Base-by-base conservation (phyloP, 35 echinoderm and acorn worm species). In the Patiria miniata region DNA sequence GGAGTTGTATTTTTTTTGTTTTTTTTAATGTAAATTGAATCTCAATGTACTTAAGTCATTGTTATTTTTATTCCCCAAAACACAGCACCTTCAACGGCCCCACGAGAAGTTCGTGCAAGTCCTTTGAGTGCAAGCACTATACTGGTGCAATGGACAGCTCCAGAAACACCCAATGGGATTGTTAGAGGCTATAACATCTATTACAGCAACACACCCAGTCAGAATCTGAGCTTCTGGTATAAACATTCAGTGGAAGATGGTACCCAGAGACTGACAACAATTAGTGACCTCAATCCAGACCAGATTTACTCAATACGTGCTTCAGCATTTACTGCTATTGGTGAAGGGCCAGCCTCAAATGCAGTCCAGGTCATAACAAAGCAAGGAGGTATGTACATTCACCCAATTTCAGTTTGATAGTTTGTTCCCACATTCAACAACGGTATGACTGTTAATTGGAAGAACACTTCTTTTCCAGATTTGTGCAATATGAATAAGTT, bases 51-150 rank as follows among this genome's bases (percentile, higher is more conserved):
- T n/a, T n/a, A n/a, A n/a, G n/a, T n/a, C n/a, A n/a, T n/a, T n/a
- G n/a, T n/a, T n/a, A n/a, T n/a, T n/a, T n/a, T n/a, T n/a, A n/a
- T n/a, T n/a, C n/a, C n/a, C n/a, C n/a, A 4, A 1, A 58, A 58
- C 17, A 73, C 87, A 99, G 96, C 86, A 19, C 96, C 96, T 2
- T 65, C 85, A 9, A 86, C 96, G 18, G 26, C 96, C 5, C 96
- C 96, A 40, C 42, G 37, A 54, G 93, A 92, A 26, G 93, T 95
- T 19, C 78, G 90, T 1, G 92, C 93, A 38, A 87, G 96, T 51
- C 93, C 93, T 19, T 79, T 99, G 2, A 99, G 96, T 59, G 68
- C 93, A 76, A 99, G 92, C 47, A 95, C 96, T 15, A 99, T 99
- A 54, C 52, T 99, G 26, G 88, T 99, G 54, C 89, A 94, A 39